Evolutionary conservation across 2,888 invertebrate species (phyloP), one percentile per base, ranked within the genome.

Genomic region (Brachyptera putata): DNA sequence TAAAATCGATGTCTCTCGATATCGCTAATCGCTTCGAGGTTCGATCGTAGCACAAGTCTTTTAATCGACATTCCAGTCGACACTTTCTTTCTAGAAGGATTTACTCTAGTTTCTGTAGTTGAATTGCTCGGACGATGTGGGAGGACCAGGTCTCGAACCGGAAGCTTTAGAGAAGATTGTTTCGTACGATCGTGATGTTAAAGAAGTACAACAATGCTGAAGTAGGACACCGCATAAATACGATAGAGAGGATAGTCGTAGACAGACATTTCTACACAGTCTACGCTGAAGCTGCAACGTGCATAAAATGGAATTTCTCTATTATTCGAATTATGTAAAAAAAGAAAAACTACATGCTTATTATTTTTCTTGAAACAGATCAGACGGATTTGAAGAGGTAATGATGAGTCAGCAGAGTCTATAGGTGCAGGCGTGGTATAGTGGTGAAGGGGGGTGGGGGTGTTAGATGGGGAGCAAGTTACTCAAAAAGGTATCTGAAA

Each of bases 171-270:
- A 11, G 36, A 18, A 53, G 53, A 21, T 30, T 43, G 18, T 14
- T 34, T 36, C 16, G 21, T n/a, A 22, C 14, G 14, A 22, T 53
- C 36, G 53, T 53, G 53, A 53, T 53, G 3, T 21, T 39, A 14
- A 39, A n/a, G 39, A 39, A 14, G n/a, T n/a, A 9, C 3, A 39
- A 39, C 11, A 14, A n/a, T 49, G 49, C 25, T 24, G 16, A 53
- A 53, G 36, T 53, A 34, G 53, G 53, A 36, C 53, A 53, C 18
- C 53, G n/a, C n/a, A n/a, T n/a, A n/a, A n/a, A n/a, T n/a, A n/a
- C n/a, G n/a, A n/a, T 37, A 34, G 34, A 34, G 7, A 9, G 11
- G 7, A 34, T 11, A n/a, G 4, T 37, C 39, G 39, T 37, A 16
- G 3, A 13, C 39, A 37, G 39, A 3, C 3, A 4, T 4, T 5